Evolutionary conservation across 2,797 vertebrate genomes (phyloP), one percentile per base, ranked within the genome.

Genomic region (Atherinosoma microstoma): DNA sequence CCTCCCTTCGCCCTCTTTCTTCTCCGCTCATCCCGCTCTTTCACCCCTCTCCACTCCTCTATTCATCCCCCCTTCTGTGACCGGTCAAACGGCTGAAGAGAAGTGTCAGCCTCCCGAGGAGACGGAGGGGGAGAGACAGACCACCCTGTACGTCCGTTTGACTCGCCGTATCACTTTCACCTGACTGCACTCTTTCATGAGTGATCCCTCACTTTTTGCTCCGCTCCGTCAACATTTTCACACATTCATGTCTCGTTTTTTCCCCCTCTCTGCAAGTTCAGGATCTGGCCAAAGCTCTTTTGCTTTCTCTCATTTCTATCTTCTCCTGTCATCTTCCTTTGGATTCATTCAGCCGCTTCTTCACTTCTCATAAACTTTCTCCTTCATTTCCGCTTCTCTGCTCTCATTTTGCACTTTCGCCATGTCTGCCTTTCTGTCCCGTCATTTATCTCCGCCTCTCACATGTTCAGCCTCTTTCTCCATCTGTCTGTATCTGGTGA

Each of bases 101-200:
- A 91, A 87, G 85, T 84, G 88, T 92, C 91, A 89, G 89, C 83
- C 89, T 90, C 87, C 90, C 70, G 61, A 86, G 74, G 88, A 84
- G 88, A 74, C 75, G 45, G 73, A 53, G 84, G 73, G 58, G 67
- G 69, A 58, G 77, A 59, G 79, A 47, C 73, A 81, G 90, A 91
- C 89, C 82, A 89, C 88, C 89, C 89, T 91, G 91, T 69, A 81
- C 70, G 90, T 74, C 78, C 67, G 62, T 86, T 89, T 89, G 81
- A 86, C 70, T 78, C 67, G 75, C 80, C 79, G 53, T 84, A 88
- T 89, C 87, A 85, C 87, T 91, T 93, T 92, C 92, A 93, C 92
- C 92, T 92, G 92, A 93, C 91, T 91, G 87, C 82, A 86, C 92
- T 82, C 90, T 90, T 92, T 89, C 84, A 85, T 71, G 59, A 18